phyloP scores from a whole-genome alignment of 1,140 invertebrate species.

The Cotesia chilonis region DNA sequence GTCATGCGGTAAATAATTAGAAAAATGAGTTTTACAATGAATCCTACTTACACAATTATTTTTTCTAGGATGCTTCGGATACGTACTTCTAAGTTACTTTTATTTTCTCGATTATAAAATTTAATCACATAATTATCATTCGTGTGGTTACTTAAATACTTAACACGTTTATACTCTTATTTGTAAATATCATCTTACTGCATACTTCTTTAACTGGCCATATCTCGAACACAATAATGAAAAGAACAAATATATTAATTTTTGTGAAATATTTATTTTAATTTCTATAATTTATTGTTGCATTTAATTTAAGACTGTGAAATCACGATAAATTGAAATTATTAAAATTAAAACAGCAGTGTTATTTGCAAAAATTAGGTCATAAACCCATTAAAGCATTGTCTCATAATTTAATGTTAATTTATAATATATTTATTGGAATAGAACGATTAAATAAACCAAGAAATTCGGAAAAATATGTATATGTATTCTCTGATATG shows the following conservation, averaged over 20 bases:
- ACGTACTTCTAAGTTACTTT: neutral
- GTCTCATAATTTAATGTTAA: constrained; percentile 1
- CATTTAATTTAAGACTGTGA: too few relatives aligned
- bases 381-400: neutral
- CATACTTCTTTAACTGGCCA: constrained; percentile 26
- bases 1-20: neutral
- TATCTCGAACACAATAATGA: too few relatives aligned
- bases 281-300: too few relatives aligned
- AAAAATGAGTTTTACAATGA: neutral
- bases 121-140: constrained; percentile 19
- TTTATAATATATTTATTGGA: neutral
- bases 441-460: neutral
- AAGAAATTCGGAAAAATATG: too few relatives aligned
- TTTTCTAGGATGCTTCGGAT: constrained; percentile 10
- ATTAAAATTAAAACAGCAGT: neutral
- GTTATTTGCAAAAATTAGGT: constrained; percentile 24
- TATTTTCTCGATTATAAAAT: constrained; percentile 16
- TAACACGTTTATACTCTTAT: constrained; percentile 54
- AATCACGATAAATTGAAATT: neutral
- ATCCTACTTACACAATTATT: constrained; percentile 9
- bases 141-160: constrained; percentile 48
- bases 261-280: too few relatives aligned
- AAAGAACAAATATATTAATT: too few relatives aligned
- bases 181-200: constrained; percentile 54
- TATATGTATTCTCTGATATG: neutral